Base-by-base conservation (phyloP, 2,797 vertebrate genomes). In the Protonibea diacanthus region DNA sequence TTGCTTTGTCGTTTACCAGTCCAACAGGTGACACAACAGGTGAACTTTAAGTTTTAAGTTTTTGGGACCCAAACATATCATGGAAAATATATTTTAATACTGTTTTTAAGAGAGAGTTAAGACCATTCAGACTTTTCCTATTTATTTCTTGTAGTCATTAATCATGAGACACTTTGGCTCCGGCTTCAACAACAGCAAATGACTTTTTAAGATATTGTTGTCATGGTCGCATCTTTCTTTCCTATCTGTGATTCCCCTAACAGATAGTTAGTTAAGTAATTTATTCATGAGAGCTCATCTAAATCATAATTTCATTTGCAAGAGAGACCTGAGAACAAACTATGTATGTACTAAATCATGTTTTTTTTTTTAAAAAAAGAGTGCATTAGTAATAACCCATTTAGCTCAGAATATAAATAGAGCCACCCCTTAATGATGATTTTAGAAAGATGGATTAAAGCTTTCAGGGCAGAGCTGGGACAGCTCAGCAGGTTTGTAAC, bases 401-500 rank as follows among this genome's bases (percentile, higher is more conserved):
- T 47, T 42, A 42, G 45, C 52, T 23, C 12, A n/a, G 17, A 40
- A 25, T 40, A 74, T 57, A 20, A 74, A 57, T 14, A 14, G n/a
- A 47, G 38, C 4, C 33, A 27, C 1, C 15, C 18, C 13, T 42
- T 20, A 21, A 21, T 66, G 45, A 60, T 57, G 15, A n/a, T 55
- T 23, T 38, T 7, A 3, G 9, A 49, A 65, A 57, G 52, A 71
- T 63, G 40, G 40, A 64, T 65, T 25, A 25, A 57, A 25, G 47
- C 33, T 12, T 51, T 56, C 49, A 38, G 18, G 15, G n/a, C 10
- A 17, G 23, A 55, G 10, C 9, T 40, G 10, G 40, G 17, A 44
- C 55, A 2, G 20, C 27, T 63, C 55, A 57, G 56, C 60, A 45
- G 33, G 7, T 53, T 48, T 71, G 13, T 64, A 71, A 68, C 10